Evolutionary conservation across 2,888 invertebrate species (phyloP), one percentile per base, ranked within the genome.

Genomic region (Idaea dimidiata): DNA sequence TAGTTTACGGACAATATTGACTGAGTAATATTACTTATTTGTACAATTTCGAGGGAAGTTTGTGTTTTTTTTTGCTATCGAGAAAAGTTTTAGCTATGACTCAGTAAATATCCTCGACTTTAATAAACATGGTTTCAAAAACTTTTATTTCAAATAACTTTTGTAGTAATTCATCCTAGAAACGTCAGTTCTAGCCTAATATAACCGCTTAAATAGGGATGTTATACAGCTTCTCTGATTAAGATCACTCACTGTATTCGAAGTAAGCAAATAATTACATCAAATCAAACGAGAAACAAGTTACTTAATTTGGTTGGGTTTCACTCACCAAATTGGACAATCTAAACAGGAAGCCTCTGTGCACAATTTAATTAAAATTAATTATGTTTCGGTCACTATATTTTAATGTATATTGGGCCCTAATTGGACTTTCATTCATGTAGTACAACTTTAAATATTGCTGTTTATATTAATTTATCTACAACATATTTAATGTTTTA

Each of bases 321-420:
- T 55, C 53, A 64, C 60, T 62, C 58, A 55, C 32, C 14, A 14
- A 63, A 65, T 71, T 71, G 64, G 66, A 64, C 62, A 68, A 72
- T 63, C 61, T 59, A 64, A 43, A 43, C 43, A 43, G 43, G 43
- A 43, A 43, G 43, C 43, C 43, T 43, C 43, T 43, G 8, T 43
- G 43, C 43, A 43, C 43, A 43, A 8, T 43, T 43, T 43, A 43
- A 43, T 43, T 43, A 14, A 43, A 43, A 8, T 43, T 43, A 10
- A 10, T 24, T 24, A 5, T 24, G 24, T 24, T 43, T 5, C 43
- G 43, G 8, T 43, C 14, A 43, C 10, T 10, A 43, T 43, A 43
- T 43, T 43, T 2, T 10, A 14, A 43, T 43, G 43, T 43, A 10
- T 43, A 43, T 43, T 43, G 10, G 43, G 14, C 8, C 43, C 10